Conservation (phyloP, 2,113 vertebrate species). For the Corythornis madagascariensis region DNA sequence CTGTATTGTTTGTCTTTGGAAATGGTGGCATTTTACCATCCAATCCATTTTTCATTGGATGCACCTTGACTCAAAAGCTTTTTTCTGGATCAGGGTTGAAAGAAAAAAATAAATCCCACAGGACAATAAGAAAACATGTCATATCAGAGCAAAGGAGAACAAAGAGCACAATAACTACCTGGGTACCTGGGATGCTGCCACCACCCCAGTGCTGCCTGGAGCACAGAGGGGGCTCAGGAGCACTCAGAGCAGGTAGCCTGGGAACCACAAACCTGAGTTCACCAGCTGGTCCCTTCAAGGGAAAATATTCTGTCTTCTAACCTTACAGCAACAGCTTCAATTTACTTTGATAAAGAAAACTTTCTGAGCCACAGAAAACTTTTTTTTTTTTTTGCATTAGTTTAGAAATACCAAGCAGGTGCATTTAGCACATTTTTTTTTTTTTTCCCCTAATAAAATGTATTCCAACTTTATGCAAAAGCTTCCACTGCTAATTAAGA, state of each 20-base stretch:
- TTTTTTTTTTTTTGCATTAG: not conserved
- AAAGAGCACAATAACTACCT: not conserved
- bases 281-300: not conserved
- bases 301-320: not conserved
- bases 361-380: not conserved
- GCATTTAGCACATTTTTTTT: not conserved
- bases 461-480: slow-evolving; percentile 20
- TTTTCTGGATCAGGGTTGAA: not conserved
- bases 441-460: not conserved
- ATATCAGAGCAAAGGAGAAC: not conserved
- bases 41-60: not conserved
- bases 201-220: not conserved
- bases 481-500: slow-evolving; percentile 43
- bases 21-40: not conserved
- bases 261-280: not conserved
- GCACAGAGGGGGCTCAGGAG: not conserved
- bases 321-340: not conserved
- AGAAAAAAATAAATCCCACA: not conserved
- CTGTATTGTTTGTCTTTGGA: not conserved
- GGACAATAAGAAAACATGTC: not conserved
- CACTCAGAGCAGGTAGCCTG: not conserved
- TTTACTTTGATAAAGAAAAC: not conserved
- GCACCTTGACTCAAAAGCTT: not conserved
- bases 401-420: not conserved
- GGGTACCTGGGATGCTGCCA: not conserved